A percentile compares a stretch with the other conserved stretches of the same genome.
These are phyloP conservation scores for Tetramorium alpestre DNA, from an alignment of 1,140 invertebrate species.

Conservation along the genomic window DNA sequence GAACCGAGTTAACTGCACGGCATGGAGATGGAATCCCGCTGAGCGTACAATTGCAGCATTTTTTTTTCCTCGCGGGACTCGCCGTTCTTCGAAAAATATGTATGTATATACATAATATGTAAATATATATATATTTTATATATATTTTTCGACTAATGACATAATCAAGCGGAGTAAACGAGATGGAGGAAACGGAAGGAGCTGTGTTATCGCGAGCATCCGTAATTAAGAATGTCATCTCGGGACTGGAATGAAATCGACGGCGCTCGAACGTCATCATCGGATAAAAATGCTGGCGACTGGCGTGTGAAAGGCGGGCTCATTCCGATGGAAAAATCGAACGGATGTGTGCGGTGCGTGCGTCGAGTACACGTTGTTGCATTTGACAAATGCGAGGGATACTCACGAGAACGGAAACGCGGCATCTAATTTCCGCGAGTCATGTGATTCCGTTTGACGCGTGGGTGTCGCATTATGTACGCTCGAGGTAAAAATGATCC, in stretches of 20 bases:
- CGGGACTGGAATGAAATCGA: slow-evolving; percentile 23
- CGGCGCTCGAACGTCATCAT: slow-evolving; percentile 36
- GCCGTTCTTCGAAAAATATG: slow-evolving; percentile 3
- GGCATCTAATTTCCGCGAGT: slow-evolving; percentile 56
- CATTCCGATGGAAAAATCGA: slow-evolving; percentile 52
- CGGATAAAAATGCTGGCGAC: slow-evolving; percentile 44
- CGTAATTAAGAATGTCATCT: slow-evolving; percentile 30
- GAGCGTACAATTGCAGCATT: slow-evolving; percentile 7
- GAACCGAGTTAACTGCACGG: slow-evolving; percentile 44
- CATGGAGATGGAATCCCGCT: slow-evolving; percentile 1
- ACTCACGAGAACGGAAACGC: slow-evolving; percentile 37
- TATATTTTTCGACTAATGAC: not conserved
- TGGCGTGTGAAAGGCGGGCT: slow-evolving; percentile 41
- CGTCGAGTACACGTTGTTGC: slow-evolving; percentile 3
- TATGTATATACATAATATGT: no score
- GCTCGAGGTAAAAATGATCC: slow-evolving; percentile 2
- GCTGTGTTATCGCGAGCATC: not conserved
- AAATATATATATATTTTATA: not conserved
- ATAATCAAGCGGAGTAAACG: not conserved
- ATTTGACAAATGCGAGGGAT: slow-evolving; percentile 48
- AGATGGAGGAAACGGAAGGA: not conserved
- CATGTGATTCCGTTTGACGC: slow-evolving; percentile 32
- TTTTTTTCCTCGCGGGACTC: not conserved
- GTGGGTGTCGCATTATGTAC: slow-evolving; percentile 13
- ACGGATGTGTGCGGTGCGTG: slow-evolving; percentile 30